Evolutionary conservation across 2,113 vertebrate species (phyloP).

Genomic region (Xenotilapia leptura): DNA sequence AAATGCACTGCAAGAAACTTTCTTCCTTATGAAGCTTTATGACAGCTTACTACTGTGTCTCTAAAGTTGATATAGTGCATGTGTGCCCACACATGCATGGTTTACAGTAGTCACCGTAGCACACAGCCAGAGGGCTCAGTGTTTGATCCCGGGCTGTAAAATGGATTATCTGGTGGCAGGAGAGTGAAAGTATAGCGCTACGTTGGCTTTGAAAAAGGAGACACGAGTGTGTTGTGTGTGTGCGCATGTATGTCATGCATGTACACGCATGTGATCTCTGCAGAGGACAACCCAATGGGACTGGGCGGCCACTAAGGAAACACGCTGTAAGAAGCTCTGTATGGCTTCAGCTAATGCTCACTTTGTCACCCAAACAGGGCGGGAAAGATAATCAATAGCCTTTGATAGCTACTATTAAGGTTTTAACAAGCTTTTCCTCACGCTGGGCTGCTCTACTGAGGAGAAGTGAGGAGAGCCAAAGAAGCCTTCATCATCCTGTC

Average conservation of each 20-base stretch:
- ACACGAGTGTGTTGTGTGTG: neutral
- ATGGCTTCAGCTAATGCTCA: constrained; percentile 73
- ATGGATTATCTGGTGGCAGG: constrained; percentile 73
- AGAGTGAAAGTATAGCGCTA: constrained; percentile 63
- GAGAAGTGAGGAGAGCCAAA: constrained; percentile 38
- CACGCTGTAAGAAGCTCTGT: constrained; percentile 64
- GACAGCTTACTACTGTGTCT: neutral
- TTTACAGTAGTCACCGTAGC: constrained; percentile 45
- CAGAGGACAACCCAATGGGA: constrained; percentile 24
- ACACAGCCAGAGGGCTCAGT: constrained; percentile 70
- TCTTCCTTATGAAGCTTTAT: neutral
- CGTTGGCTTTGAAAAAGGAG: constrained; percentile 31
- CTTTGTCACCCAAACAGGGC: constrained; percentile 78
- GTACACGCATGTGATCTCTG: neutral
- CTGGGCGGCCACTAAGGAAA: constrained; percentile 62
- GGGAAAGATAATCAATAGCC: constrained; percentile 83
- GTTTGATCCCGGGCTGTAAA: constrained; percentile 76
- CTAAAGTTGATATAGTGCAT: neutral
- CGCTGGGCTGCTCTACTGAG: constrained; percentile 62
- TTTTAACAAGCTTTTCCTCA: constrained; percentile 77
- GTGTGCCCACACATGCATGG: neutral
- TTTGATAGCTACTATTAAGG: constrained; percentile 75
- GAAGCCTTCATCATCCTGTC: constrained; percentile 42
- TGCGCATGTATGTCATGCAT: neutral
- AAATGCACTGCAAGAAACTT: constrained; percentile 22